A percentile compares a stretch with the other conserved stretches of the same genome.
These are phyloP conservation scores for Cinara cedri DNA, from an alignment of 2,888 invertebrate species.

Conservation along the genomic window DNA sequence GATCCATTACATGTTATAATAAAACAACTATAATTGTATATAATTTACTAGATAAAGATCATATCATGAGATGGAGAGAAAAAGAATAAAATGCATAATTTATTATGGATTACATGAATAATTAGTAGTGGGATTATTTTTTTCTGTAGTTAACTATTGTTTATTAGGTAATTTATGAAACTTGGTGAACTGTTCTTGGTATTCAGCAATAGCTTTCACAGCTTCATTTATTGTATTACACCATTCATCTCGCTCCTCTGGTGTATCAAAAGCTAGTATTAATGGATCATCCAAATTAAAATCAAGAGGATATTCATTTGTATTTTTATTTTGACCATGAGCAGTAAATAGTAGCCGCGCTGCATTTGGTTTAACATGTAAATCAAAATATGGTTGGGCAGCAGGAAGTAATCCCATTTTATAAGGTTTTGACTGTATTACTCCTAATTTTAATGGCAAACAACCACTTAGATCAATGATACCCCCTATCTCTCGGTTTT, in stretches of 20 bases:
- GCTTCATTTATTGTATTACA: constrained; percentile 22
- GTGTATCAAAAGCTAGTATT: constrained; percentile 14
- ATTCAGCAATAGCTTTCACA: background rate
- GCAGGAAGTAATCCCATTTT: too few relatives aligned
- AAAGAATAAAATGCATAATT: too few relatives aligned
- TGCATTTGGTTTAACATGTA: constrained; percentile 23
- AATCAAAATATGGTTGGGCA: constrained; percentile 7
- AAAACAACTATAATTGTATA: too few relatives aligned
- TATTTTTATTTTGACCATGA: background rate
- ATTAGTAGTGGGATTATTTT: too few relatives aligned
- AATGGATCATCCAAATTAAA: background rate
- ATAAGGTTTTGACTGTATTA: too few relatives aligned
- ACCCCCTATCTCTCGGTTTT: constrained; percentile 23
- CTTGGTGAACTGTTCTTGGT: background rate
- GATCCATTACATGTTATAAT: too few relatives aligned
- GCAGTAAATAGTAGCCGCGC: background rate
- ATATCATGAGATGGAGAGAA: too few relatives aligned
- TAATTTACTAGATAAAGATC: too few relatives aligned
- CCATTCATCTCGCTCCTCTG: constrained; percentile 29
- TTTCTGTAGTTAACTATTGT: too few relatives aligned
- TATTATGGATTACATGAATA: too few relatives aligned
- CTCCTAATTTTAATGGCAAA: background rate
- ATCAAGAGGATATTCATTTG: too few relatives aligned
- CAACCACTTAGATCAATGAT: background rate
- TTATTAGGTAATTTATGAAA: too few relatives aligned